Percentiles rank a stretch among this genome's conserved stretches.
These are phyloP conservation scores for Hypocryptadius cinnamomeus DNA, from an alignment of 2,113 vertebrate genomes.

Conservation along the genomic window DNA sequence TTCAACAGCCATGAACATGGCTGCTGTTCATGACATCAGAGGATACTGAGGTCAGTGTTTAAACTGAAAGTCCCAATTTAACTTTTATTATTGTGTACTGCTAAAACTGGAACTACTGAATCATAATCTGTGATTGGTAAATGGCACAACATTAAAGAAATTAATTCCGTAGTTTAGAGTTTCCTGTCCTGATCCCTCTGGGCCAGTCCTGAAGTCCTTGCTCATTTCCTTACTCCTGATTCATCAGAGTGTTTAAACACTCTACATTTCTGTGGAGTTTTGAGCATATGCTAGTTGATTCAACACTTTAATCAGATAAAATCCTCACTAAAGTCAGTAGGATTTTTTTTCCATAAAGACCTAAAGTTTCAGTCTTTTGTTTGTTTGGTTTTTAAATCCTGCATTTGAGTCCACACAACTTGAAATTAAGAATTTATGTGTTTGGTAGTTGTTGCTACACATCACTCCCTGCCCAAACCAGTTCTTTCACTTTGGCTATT, in stretches of 20 bases:
- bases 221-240: conserved; percentile 32
- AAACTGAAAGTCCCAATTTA: neutral
- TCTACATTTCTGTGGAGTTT: neutral
- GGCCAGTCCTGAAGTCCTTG: neutral
- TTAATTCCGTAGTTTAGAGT: neutral
- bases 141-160: conserved; percentile 18
- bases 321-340: neutral
- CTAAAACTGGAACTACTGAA: conserved; percentile 15
- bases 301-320: neutral
- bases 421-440: neutral
- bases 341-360: neutral
- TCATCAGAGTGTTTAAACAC: conserved; percentile 11
- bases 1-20: neutral
- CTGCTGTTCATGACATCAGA: neutral
- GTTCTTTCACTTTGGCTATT: conserved; percentile 41
- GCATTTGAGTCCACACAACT: neutral
- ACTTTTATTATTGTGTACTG: neutral
- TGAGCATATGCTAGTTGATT: neutral
- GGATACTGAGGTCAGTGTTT: neutral
- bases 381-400: neutral
- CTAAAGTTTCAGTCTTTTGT: neutral
- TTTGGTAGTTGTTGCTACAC: neutral
- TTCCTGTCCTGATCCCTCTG: neutral
- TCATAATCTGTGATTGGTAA: neutral
- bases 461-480: conserved; percentile 42